Conservation (phyloP, 1,140 invertebrate species). For the Telenomus remus region DNA sequence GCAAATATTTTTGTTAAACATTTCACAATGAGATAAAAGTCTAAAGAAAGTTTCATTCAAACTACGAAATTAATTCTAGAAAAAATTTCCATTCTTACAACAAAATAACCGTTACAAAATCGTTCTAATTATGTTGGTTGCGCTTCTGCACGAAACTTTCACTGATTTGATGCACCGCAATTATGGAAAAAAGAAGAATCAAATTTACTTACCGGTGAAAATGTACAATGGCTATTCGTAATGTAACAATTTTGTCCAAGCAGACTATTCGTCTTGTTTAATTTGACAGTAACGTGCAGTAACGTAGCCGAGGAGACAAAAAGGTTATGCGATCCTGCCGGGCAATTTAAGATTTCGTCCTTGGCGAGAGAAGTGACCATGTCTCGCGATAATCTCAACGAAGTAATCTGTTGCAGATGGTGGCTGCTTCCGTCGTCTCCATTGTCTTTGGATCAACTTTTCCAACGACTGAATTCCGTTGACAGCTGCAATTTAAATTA, state of each 20-base stretch:
- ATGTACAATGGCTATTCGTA: no score
- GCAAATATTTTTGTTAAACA: no score
- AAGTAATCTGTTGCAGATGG: constrained; percentile 51
- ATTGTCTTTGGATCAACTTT: constrained; percentile 44
- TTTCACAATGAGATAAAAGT: no score
- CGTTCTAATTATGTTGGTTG: constrained; percentile 20
- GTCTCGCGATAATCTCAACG: constrained; percentile 47
- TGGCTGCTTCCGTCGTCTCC: constrained; percentile 42
- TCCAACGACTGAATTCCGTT: constrained; percentile 33
- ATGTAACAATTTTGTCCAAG: no score
- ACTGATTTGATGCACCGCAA: constrained; percentile 3
- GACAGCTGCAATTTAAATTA: constrained; percentile 37
- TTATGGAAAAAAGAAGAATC: no score
- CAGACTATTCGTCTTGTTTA: constrained; percentile 6
- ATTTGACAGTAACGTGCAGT: constrained; percentile 6
- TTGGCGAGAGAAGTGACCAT: constrained; percentile 48
- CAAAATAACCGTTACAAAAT: constrained; percentile 37
- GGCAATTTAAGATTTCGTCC: constrained; percentile 44
- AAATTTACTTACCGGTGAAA: no score
- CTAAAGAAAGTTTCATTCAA: background rate
- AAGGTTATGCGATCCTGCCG: constrained; percentile 12
- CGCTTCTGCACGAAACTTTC: constrained; percentile 37
- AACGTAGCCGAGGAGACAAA: constrained; percentile 21
- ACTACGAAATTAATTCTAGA: no score
- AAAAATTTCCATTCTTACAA: constrained; percentile 12